Evolutionary conservation across 2,888 invertebrate genomes (phyloP), one percentile per base, ranked within the genome.

Genomic region (Pollenia angustigena): DNA sequence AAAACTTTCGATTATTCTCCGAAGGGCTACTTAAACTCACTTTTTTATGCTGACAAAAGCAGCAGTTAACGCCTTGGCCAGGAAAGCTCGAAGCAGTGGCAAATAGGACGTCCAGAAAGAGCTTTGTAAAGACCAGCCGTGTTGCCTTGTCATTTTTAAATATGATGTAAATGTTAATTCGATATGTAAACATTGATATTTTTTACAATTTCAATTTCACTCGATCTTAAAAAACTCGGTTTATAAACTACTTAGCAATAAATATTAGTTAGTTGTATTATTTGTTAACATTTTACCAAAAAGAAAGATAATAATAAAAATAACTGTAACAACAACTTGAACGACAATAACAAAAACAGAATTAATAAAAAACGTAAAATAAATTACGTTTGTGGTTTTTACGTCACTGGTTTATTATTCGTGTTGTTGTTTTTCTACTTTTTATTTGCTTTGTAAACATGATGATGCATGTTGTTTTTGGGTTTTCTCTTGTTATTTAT

Each of bases 341-440:
- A 79, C 23, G 66, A 79, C 12, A 69, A 1, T 2, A 44, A 40
- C 42, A 71, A 60, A 4, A 56, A 48, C 44, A 66, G 16, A 7
- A 32, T 32, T 32, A 32, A 32, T 23, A 23, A 32, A 32, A 79
- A 69, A 46, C 46, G 48, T 64, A 23, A 72, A 80, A 80, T 76
- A 83, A 83, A 81, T 86, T 86, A 86, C 80, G 86, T 76, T 69
- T 68, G 80, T 64, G 75, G 86, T 50, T 75, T 82, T 81, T 83
- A 86, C 86, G 86, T 86, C 86, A 86, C 58, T 52, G 48, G 23
- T 60, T 86, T 60, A 79, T 84, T 66, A 69, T 60, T 60, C 32
- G 32, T 32, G 42, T 68, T 58, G 46, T 71, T 68, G 42, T 52
- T 69, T 62, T 42, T 10, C 10, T 7, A 40, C 48, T 46, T 42